These are phyloP conservation scores for Akabosia matsudoensis DNA, from an alignment of 1,140 invertebrate species.

Conservation along the genomic window DNA sequence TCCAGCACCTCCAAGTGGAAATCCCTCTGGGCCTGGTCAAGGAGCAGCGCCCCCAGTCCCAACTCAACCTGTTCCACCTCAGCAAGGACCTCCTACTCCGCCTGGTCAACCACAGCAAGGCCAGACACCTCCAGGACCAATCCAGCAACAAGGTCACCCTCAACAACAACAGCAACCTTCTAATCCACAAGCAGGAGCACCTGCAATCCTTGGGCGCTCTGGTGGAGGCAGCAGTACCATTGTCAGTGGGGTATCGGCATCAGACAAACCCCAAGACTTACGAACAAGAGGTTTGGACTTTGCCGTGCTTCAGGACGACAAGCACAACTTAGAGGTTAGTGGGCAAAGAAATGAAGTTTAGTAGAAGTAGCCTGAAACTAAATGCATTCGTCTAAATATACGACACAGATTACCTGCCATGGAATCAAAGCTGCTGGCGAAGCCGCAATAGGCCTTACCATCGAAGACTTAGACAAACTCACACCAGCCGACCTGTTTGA, in stretches of 20 bases:
- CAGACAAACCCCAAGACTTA: not conserved
- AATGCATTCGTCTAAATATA: not conserved
- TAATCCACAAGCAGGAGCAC: not conserved
- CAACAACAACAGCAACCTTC: not conserved
- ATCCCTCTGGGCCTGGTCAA: not conserved
- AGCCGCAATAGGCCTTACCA: slow-evolving; percentile 37
- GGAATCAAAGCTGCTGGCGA: slow-evolving; percentile 43
- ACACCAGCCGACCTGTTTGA: slow-evolving; percentile 28
- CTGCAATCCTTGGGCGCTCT: not conserved
- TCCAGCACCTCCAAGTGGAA: not conserved
- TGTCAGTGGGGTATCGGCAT: not conserved
- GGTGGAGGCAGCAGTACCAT: not conserved
- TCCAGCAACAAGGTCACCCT: not conserved
- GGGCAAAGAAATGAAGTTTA: too few species aligned
- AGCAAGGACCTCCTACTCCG: not conserved
- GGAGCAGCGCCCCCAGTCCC: not conserved
- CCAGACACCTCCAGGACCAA: not conserved
- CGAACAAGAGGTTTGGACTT: not conserved
- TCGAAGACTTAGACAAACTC: slow-evolving; percentile 35
- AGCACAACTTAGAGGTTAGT: not conserved
- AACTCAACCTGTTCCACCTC: not conserved
- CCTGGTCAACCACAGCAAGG: not conserved
- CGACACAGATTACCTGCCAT: slow-evolving; percentile 39
- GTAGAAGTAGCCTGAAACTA: too few species aligned
- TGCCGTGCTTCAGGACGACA: not conserved